Evolutionary conservation across 2,888 invertebrate species (phyloP).

Genomic region (Nephrotoma appendiculata): DNA sequence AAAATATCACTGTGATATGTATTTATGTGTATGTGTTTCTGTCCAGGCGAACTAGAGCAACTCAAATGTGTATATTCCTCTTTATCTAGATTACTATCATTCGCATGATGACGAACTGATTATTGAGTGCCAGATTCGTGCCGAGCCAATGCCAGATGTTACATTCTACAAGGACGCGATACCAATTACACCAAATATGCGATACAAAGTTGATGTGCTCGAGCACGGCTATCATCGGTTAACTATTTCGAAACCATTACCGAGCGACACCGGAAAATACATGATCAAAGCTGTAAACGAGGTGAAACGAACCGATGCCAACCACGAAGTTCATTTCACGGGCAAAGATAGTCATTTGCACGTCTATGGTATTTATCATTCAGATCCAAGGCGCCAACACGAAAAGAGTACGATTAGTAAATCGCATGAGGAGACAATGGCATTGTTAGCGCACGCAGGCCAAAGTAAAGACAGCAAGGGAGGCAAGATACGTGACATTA

Average conservation of each 20-base stretch:
- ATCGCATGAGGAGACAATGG: slow-evolving; percentile 29
- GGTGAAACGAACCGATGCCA: slow-evolving; percentile 40
- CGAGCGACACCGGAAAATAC: slow-evolving; percentile 49
- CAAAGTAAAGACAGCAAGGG: neutral
- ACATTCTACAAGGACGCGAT: slow-evolving; percentile 28
- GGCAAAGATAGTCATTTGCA: slow-evolving; percentile 37
- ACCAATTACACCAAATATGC: slow-evolving; percentile 26
- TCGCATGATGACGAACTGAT: slow-evolving; percentile 42
- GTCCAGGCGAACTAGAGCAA: neutral
- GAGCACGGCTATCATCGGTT: slow-evolving; percentile 37
- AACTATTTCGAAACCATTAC: slow-evolving; percentile 38
- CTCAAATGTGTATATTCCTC: neutral
- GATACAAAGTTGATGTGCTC: slow-evolving; percentile 29
- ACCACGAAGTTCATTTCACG: slow-evolving; percentile 37
- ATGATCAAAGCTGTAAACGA: slow-evolving; percentile 54
- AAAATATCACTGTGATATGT: neutral
- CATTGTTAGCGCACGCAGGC: slow-evolving; percentile 8
- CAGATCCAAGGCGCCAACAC: slow-evolving; percentile 24
- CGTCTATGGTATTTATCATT: slow-evolving; percentile 29
- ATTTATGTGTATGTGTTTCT: neutral
- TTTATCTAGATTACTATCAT: slow-evolving; percentile 27
- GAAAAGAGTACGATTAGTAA: slow-evolving; percentile 26
- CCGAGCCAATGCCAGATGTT: slow-evolving; percentile 28
- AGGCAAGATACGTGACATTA: slow-evolving; percentile 14
- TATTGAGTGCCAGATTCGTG: slow-evolving; percentile 37